These are phyloP conservation scores for Drosophila hamatofila DNA, from an alignment of 2,888 invertebrate genomes.

Conservation along the genomic window DNA sequence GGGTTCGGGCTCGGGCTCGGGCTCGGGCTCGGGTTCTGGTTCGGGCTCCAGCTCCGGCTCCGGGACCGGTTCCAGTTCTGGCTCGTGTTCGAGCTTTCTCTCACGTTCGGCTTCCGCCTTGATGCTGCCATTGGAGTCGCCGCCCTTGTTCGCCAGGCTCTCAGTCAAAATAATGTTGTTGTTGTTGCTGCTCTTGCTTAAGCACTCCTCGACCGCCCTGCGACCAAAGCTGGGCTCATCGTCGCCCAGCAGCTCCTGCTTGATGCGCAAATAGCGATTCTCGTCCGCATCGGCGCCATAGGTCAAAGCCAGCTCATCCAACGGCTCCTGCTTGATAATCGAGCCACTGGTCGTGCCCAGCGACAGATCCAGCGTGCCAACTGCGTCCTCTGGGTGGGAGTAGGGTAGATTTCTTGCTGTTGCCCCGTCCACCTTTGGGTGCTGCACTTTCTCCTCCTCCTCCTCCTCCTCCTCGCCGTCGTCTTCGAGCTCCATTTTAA, in stretches of 20 bases:
- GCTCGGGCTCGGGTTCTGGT: slow-evolving; percentile 54
- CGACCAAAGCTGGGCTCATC: slow-evolving; percentile 36
- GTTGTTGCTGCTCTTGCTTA: slow-evolving; percentile 45
- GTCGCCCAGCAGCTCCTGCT: slow-evolving; percentile 75
- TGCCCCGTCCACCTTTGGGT: not conserved
- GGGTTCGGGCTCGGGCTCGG: slow-evolving; percentile 85
- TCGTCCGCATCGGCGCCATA: slow-evolving; percentile 63
- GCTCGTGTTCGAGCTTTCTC: slow-evolving; percentile 26
- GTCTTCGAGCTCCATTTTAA: slow-evolving; percentile 59
- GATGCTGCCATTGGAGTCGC: slow-evolving; percentile 37
- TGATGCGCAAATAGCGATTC: slow-evolving; percentile 77
- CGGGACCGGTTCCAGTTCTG: slow-evolving; percentile 24
- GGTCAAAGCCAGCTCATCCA: slow-evolving; percentile 48
- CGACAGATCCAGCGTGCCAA: slow-evolving; percentile 51
- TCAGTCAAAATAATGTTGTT: slow-evolving; percentile 39
- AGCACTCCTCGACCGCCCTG: slow-evolving; percentile 12
- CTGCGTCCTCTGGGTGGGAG: not conserved
- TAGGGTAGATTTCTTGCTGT: not conserved
- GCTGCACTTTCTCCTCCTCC: not conserved
- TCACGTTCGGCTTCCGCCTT: slow-evolving; percentile 37
- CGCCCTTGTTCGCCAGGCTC: slow-evolving; percentile 8
- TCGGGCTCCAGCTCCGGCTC: slow-evolving; percentile 69
- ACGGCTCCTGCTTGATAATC: slow-evolving; percentile 67
- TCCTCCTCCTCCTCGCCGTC: slow-evolving; percentile 4
- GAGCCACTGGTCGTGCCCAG: slow-evolving; percentile 38